Conservation (phyloP, 2,888 invertebrate genomes). For the Microplitis deprimator region DNA sequence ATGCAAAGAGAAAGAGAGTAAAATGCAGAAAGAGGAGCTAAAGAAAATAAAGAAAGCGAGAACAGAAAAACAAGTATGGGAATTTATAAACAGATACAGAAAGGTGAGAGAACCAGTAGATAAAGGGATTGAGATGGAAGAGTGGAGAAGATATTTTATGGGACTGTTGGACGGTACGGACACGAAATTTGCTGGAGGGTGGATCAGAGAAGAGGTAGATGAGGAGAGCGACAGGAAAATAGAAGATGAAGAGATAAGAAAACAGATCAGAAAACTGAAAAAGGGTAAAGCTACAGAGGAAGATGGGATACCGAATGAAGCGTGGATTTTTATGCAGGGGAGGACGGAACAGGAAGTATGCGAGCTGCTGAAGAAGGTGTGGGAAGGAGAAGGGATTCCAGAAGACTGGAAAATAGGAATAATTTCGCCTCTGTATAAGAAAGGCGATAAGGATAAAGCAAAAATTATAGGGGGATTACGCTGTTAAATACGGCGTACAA, state of each 20-base stretch:
- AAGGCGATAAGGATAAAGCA: slow-evolving; percentile 37
- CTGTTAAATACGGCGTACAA: slow-evolving; percentile 47
- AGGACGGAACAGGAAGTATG: neutral
- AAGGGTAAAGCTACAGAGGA: slow-evolving; percentile 30
- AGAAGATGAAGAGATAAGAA: slow-evolving; percentile 6
- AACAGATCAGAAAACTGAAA: slow-evolving; percentile 32
- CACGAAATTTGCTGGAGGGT: neutral
- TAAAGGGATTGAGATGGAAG: slow-evolving; percentile 5
- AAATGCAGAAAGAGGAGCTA: slow-evolving; percentile 11
- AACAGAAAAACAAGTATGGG: slow-evolving; percentile 29
- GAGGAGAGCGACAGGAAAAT: neutral
- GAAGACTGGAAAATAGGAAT: slow-evolving; percentile 46
- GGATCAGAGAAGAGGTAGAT: slow-evolving; percentile 10
- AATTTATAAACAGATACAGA: slow-evolving; percentile 31
- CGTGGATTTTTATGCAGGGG: slow-evolving; percentile 16
- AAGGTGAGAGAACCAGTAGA: slow-evolving; percentile 12
- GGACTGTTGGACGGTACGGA: neutral
- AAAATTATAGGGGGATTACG: slow-evolving; percentile 50
- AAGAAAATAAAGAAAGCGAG: slow-evolving; percentile 16
- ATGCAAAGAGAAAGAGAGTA: slow-evolving; percentile 25
- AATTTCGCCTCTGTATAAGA: slow-evolving; percentile 44
- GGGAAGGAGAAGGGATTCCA: slow-evolving; percentile 44
- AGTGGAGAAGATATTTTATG: slow-evolving; percentile 4
- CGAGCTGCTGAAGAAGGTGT: slow-evolving; percentile 22
- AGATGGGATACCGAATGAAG: slow-evolving; percentile 33